Evolutionary conservation across 2,797 vertebrate genomes (phyloP).

Genomic region (Acrocephalus scirpaceus): DNA sequence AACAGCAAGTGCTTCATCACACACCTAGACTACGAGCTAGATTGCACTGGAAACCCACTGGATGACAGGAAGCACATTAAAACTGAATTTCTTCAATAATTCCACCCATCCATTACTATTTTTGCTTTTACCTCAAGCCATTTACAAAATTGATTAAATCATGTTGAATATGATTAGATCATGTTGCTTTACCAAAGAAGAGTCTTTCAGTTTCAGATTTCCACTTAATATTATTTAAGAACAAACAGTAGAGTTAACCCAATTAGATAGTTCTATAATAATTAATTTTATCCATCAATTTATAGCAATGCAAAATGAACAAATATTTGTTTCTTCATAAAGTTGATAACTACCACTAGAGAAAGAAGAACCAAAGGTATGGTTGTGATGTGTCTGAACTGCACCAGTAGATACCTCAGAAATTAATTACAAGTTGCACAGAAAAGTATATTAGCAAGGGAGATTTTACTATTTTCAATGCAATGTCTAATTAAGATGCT

Average conservation of each 20-base stretch:
- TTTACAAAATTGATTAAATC: constrained; percentile 23
- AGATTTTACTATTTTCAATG: not conserved
- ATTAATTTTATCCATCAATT: not conserved
- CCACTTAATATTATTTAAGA: not conserved
- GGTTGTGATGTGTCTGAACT: not conserved
- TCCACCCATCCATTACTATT: not conserved
- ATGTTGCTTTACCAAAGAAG: constrained; percentile 1
- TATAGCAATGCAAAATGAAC: not conserved
- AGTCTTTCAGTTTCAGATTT: constrained; percentile 2
- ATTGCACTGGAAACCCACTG: not conserved
- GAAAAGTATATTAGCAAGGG: not conserved
- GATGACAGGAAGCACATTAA: not conserved
- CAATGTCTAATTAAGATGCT: not conserved
- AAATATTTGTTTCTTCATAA: not conserved
- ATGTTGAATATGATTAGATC: not conserved
- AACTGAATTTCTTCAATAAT: constrained; percentile 38
- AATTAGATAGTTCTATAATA: not conserved
- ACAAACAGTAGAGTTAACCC: not conserved
- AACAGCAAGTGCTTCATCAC: not conserved
- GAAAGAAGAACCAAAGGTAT: not conserved
- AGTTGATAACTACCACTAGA: not conserved
- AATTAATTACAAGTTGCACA: not conserved
- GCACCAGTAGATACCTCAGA: not conserved
- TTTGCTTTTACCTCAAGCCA: constrained; percentile 35
- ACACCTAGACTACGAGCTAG: not conserved